Base-by-base conservation (phyloP, 2,797 vertebrate species). In the Pempheris klunzingeri region DNA sequence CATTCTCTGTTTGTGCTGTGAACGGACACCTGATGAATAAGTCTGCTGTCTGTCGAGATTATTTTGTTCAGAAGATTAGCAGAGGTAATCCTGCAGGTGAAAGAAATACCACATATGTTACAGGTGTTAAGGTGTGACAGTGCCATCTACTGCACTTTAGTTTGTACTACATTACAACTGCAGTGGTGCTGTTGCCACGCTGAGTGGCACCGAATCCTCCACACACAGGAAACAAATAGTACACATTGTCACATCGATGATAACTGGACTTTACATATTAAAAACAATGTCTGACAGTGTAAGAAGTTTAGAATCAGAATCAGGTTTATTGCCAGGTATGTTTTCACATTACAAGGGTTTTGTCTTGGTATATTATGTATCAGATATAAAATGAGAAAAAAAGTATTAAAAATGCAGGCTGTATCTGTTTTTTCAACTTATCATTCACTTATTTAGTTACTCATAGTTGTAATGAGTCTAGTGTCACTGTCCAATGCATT, bases 131-230 rank as follows among this genome's bases (percentile, higher is more conserved):
- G 64, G 81, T 63, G 11, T 78, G 39, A 81, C 71, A 84, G 74
- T 73, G 88, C 90, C 87, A 84, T 79, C 88, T 90, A 59, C 75
- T 77, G 89, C 2, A 1, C 50, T 58, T 10, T 38, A 9, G 9
- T 52, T 61, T 62, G 70, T 39, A 85, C 59, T 88, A 83, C 86
- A 84, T 65, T 24, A 68, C 38, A 65, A 7, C 22, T 46, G 6
- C 0, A 2, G 3, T 55, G 1, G 4, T 39, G 36, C n/a, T 53
- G 15, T 46, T 26, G 12, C 7, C 12, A n/a, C 26, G 22, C n/a
- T 61, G 30, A 0, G 20, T 18, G 52, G 18, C 15, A 50, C n/a
- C 24, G 18, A 64, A 12, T 41, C 49, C 20, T 60, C 6, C 18
- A 17, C 24, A 34, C 20, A 36, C 49, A 43, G 22, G 60, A 34